Conservation (phyloP, 1,140 invertebrate genomes). For the Drosophila funebris region DNA sequence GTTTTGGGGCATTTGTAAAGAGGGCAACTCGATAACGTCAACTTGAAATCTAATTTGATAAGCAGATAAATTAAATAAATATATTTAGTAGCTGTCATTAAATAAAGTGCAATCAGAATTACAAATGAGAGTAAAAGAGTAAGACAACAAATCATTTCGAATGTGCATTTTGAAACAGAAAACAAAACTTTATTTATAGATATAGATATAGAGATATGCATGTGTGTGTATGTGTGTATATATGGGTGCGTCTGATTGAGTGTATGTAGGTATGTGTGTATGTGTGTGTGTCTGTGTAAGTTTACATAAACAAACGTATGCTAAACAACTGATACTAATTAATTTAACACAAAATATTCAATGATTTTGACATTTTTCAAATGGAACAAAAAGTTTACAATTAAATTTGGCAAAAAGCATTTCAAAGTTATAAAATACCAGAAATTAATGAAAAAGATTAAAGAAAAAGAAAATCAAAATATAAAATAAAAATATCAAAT, state of each 20-base stretch:
- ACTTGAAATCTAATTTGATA: slow-evolving; percentile 40
- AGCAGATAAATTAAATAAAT: neutral
- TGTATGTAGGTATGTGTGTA: slow-evolving; percentile 30
- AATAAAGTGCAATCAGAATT: neutral
- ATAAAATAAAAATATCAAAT: slow-evolving; percentile 25
- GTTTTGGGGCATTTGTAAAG: slow-evolving; percentile 6
- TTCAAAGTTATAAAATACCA: slow-evolving; percentile 20
- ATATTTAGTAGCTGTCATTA: neutral
- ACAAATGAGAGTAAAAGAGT: slow-evolving; percentile 2
- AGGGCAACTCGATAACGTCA: slow-evolving; percentile 41
- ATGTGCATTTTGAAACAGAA: slow-evolving; percentile 73
- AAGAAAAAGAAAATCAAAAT: slow-evolving; percentile 35
- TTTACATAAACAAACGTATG: slow-evolving; percentile 66
- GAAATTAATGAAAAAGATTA: slow-evolving; percentile 32
- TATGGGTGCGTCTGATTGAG: slow-evolving; percentile 1
- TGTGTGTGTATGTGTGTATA: slow-evolving; percentile 28
- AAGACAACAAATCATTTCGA: slow-evolving; percentile 19
- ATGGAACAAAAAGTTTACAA: slow-evolving; percentile 61
- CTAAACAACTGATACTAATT: slow-evolving; percentile 40
- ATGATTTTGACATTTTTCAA: slow-evolving; percentile 35
- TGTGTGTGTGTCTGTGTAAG: slow-evolving; percentile 29
- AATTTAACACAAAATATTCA: slow-evolving; percentile 50
- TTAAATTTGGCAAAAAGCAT: slow-evolving; percentile 12
- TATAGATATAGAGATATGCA: slow-evolving; percentile 25
- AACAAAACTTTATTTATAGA: slow-evolving; percentile 81